Conservation (phyloP, 1,140 invertebrate genomes). For the Bemisia tabaci region DNA sequence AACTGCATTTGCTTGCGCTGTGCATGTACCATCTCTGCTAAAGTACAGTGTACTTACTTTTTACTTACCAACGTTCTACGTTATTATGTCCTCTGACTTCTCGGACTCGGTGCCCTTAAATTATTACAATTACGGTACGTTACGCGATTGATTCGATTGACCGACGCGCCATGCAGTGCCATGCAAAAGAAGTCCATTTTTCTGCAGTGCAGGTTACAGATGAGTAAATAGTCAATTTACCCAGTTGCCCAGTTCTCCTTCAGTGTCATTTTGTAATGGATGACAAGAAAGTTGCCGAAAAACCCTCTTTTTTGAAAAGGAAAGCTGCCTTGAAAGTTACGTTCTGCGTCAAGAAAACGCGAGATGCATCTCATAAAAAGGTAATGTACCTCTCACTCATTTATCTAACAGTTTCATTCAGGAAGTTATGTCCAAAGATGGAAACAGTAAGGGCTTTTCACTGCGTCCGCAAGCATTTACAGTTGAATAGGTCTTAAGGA, state of each 20-base stretch:
- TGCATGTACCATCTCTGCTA: no score
- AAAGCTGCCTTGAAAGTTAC: slow-evolving; percentile 34
- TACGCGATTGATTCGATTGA: no score
- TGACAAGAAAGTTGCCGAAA: slow-evolving; percentile 5
- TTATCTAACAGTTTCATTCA: slow-evolving; percentile 1
- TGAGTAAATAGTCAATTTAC: neutral
- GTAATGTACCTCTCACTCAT: slow-evolving; percentile 22
- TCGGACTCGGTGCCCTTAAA: no score
- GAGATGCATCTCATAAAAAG: slow-evolving; percentile 37
- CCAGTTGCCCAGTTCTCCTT: slow-evolving; percentile 6
- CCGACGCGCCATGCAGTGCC: no score
- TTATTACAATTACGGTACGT: no score
- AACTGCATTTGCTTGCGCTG: no score
- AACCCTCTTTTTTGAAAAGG: slow-evolving; percentile 29
- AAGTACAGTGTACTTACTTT: no score
- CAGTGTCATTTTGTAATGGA: slow-evolving; percentile 12
- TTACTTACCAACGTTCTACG: no score
- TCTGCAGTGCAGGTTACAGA: no score
- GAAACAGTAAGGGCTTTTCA: neutral
- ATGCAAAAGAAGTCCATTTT: no score
- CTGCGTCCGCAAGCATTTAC: slow-evolving; percentile 1
- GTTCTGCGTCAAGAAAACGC: slow-evolving; percentile 37
- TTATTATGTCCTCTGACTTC: no score
- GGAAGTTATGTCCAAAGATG: slow-evolving; percentile 7
- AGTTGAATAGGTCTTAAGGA: slow-evolving; percentile 7